Base-by-base conservation (phyloP, 1,140 invertebrate species). In the Halesus radiatus region DNA sequence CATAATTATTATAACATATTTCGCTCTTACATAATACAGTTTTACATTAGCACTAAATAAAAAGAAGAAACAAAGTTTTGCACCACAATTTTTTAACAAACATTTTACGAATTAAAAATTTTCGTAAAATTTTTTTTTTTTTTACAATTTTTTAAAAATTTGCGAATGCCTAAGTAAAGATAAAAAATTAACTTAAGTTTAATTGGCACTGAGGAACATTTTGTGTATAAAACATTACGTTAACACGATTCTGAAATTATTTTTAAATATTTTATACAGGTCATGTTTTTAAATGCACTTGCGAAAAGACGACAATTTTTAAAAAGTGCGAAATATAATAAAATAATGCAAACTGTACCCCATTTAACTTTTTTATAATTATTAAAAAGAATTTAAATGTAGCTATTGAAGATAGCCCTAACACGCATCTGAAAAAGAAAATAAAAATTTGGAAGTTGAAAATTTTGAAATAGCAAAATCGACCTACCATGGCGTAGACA, bases 151-250 rank as follows among this genome's bases (percentile, higher is more conserved):
- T 70, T 66, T 60, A 54, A 20, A 60, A 76, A 54, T 60, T 76
- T 66, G 26, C 60, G n/a, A 64, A 78, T 66, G 56, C 56, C 68
- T 56, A 78, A 76, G 32, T 23, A 72, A 45, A 79, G 66, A 29
- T 60, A 70, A 45, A 74, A 78, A 82, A 45, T 45, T 1, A 45
- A 82, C 81, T 82, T 82, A 82, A 79, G 62, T 54, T 76, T 66
- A 82, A 62, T 82, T 82, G 81, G 81, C 81, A 82, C 81, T 76
- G 81, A 82, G 81, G 81, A 82, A 80, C 81, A 82, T 76, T 72
- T 74, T 54, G 22, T 26, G 22, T 52, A 18, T 22, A 74, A 74
- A 74, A 53, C 26, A 72, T 74, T 54, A 26, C 22, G 8, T 74
- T n/a, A 23, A 32, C 16, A 23, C 16, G 64, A 29, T 26, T 22